These are phyloP conservation scores for Ondatra zibethicus DNA, from an alignment of 2,113 vertebrate species.

Conservation along the genomic window DNA sequence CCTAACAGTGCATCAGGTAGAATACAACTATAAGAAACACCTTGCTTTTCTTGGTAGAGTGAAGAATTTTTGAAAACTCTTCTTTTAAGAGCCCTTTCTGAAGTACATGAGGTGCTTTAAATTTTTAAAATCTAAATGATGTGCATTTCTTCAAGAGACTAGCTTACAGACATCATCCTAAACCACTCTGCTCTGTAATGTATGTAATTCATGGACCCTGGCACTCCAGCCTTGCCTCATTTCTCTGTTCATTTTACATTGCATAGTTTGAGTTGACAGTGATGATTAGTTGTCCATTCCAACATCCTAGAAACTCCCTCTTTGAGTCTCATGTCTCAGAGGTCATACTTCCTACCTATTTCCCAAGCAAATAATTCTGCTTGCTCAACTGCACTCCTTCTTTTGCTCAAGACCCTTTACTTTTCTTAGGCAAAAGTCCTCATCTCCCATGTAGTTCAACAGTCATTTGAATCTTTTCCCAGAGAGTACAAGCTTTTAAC, in stretches of 20 bases:
- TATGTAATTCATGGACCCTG: not conserved
- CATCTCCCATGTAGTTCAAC: not conserved
- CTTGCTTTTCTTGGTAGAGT: not conserved
- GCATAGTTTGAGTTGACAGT: constrained; percentile 16
- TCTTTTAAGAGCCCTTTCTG: not conserved
- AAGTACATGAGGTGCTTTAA: not conserved
- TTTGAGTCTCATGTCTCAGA: not conserved
- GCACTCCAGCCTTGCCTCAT: not conserved
- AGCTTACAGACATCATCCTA: not conserved
- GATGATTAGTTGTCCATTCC: not conserved
- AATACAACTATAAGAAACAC: not conserved
- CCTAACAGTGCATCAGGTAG: not conserved
- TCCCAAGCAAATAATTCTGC: not conserved
- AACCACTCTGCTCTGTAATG: constrained; percentile 57
- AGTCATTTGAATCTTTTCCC: constrained; percentile 55
- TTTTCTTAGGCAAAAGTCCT: constrained; percentile 39
- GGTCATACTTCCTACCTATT: not conserved
- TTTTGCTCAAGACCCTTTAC: constrained; percentile 51
- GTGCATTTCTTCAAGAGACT: not conserved
- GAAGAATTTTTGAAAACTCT: not conserved
- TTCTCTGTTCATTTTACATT: not conserved
- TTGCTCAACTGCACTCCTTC: not conserved
- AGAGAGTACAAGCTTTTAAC: not conserved
- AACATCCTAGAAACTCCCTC: constrained; percentile 34
- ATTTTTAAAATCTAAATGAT: not conserved